phyloP scores from a whole-genome alignment of 2,113 vertebrate species.

The Corythornis cristatus region DNA sequence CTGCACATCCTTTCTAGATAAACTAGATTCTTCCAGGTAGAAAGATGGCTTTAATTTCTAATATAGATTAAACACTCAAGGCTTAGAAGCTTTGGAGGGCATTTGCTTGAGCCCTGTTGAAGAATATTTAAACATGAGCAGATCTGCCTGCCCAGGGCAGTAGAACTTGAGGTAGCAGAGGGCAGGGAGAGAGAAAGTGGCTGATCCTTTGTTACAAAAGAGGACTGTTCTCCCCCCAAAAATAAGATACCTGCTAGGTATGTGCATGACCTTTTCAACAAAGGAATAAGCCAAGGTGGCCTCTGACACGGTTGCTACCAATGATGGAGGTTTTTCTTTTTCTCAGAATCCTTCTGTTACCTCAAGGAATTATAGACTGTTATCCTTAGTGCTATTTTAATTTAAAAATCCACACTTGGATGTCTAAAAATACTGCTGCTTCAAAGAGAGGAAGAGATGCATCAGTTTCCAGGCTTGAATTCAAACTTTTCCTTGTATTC shows the following conservation, averaged over 20 bases:
- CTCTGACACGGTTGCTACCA: not conserved
- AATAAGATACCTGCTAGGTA: not conserved
- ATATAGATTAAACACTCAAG: not conserved
- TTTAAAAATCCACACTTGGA: not conserved
- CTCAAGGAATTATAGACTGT: not conserved
- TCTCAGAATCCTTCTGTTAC: not conserved
- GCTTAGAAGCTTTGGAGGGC: not conserved
- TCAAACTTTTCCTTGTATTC: not conserved
- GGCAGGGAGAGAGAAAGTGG: not conserved
- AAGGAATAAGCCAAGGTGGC: not conserved
- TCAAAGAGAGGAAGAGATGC: not conserved
- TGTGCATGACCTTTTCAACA: not conserved
- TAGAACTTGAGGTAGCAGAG: not conserved
- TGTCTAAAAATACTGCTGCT: not conserved
- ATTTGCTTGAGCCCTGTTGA: not conserved
- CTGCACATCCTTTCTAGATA: fast-evolving
- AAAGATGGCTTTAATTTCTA: not conserved
- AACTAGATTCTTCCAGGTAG: not conserved
- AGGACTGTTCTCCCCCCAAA: not conserved
- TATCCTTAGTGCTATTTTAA: not conserved
- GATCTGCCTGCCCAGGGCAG: not conserved
- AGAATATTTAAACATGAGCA: not conserved
- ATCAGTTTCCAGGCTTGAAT: not conserved
- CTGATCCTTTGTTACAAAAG: not conserved
- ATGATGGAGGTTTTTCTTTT: not conserved